Evolutionary conservation across 2,888 invertebrate genomes (phyloP).

Genomic region (Entomobrya proxima): DNA sequence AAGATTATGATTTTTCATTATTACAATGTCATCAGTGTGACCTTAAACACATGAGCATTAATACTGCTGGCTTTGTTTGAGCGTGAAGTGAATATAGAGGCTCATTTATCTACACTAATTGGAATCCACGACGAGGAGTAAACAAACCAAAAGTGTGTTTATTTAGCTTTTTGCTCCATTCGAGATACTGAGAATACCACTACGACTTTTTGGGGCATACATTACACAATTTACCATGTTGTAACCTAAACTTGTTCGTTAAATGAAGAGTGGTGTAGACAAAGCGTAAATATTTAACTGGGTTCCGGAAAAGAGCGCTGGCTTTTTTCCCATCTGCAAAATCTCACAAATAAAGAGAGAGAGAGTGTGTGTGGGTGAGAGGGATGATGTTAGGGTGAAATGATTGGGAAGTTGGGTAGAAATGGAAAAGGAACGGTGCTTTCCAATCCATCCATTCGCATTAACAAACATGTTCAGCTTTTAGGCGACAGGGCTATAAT

Average conservation of each 20-base stretch:
- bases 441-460: slow-evolving; percentile 20
- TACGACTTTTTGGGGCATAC: neutral
- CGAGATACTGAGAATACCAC: neutral
- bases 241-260: neutral
- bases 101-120: slow-evolving; percentile 10
- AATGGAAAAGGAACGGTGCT: neutral
- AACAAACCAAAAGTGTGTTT: slow-evolving; percentile 23
- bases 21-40: neutral
- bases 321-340: slow-evolving; percentile 1
- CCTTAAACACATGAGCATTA: neutral
- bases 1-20: slow-evolving; percentile 22
- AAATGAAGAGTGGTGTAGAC: neutral
- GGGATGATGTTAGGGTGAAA: neutral
- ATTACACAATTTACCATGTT: neutral
- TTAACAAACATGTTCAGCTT: slow-evolving; percentile 26
- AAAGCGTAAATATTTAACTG: slow-evolving; percentile 9
- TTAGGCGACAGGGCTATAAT: slow-evolving; percentile 19
- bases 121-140: neutral
- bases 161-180: slow-evolving; percentile 5
- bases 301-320: neutral
- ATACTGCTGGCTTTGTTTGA: neutral
- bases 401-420: neutral
- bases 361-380: no score
- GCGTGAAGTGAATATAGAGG: neutral
- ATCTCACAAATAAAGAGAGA: slow-evolving; percentile 9